Evolutionary conservation across 2,113 vertebrate species (phyloP), one percentile per base, ranked within the genome.

Genomic region (Oreotragus oreotragus): DNA sequence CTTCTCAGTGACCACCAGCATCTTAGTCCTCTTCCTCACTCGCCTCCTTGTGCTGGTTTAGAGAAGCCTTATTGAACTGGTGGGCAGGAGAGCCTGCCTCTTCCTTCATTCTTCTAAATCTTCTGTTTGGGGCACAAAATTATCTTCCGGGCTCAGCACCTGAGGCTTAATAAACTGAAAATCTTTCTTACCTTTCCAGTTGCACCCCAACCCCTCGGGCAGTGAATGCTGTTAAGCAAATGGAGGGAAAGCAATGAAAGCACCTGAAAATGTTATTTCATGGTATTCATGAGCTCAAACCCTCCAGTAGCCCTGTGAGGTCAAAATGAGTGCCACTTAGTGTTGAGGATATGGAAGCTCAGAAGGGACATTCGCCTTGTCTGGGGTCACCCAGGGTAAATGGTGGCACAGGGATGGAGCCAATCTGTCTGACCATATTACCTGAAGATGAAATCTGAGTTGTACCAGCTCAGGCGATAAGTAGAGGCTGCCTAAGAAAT

Each of bases 381-480:
- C 33, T 16, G 53, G 92, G 39, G 17, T 53, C 15, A 10, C 9
- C 6, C 43, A 25, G 58, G 33, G 14, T 25, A n/a, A 27, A 2
- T 7, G 14, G 23, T 2, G 7, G 12, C 27, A 0, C n/a, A 3
- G 36, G n/a, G 10, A 43, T 17, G 53, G 16, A 58, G 0, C 58
- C 12, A 27, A 2, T 36, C 66, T 92, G 30, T n/a, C 85, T 73
- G 27, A 64, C 27, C 43, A 11, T 6, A 2, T 43, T 6, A 16
- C 84, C 60, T 45, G 16, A 39, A 83, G 45, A 43, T 91, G 28
- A 17, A 45, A 2, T 21, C 15, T 17, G 13, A n/a, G 13, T 16
- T 70, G 64, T 51, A 28, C 51, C 84, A 51, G 25, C 30, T 64
- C 86, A 10, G 4, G 5, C 13, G 39, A n/a, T 70, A 45, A 14